phyloP scores from a whole-genome alignment of 1,140 invertebrate species.

The Pachypsylla venusta region DNA sequence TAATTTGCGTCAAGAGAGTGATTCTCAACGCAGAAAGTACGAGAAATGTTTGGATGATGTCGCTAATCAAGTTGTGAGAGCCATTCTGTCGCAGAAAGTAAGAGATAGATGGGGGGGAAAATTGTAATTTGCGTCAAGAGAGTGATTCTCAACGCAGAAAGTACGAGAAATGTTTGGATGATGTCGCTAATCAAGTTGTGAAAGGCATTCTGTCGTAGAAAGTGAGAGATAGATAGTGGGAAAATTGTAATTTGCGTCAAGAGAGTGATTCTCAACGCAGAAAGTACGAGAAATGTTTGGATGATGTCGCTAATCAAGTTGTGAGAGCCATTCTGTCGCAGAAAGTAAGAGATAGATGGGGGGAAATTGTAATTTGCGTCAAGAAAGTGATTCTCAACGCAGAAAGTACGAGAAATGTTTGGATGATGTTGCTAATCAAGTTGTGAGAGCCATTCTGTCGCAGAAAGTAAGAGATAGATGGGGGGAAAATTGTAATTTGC shows the following conservation, averaged over 20 bases:
- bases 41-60: constrained; percentile 62
- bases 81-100: constrained; percentile 69
- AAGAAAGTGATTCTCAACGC: constrained; percentile 44
- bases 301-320: constrained; percentile 63
- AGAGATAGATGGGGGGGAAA: too few species aligned
- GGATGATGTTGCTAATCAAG: constrained; percentile 62
- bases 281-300: constrained; percentile 57
- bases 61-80: constrained; percentile 62
- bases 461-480: constrained; percentile 72
- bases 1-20: constrained; percentile 40
- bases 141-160: constrained; percentile 45
- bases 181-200: constrained; percentile 64
- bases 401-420: constrained; percentile 56
- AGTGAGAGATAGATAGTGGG: constrained; percentile 42
- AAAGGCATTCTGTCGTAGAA: constrained; percentile 66
- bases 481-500: constrained; percentile 45
- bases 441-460: constrained; percentile 60
- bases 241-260: constrained; percentile 40
- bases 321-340: constrained; percentile 64
- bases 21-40: constrained; percentile 48
- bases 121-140: constrained; percentile 39
- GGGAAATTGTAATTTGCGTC: constrained; percentile 41
- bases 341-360: too few species aligned
- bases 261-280: constrained; percentile 44
- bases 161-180: constrained; percentile 58